Evolutionary conservation across 2,888 invertebrate genomes (phyloP).

Genomic region (Zonitis immaculata): DNA sequence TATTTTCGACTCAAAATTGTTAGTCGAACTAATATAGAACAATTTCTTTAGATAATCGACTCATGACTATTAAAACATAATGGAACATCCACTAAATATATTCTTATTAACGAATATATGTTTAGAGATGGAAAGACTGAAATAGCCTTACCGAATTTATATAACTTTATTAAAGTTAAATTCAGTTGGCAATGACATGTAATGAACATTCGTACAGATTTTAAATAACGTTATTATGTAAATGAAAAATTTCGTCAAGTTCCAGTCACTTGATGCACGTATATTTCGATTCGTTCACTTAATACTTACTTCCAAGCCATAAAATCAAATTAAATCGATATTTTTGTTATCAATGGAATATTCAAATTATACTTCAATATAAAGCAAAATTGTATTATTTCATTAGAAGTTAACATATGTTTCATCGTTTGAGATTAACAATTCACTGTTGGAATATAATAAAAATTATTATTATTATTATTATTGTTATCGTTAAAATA

Average conservation of each 20-base stretch:
- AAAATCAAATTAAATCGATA: not conserved
- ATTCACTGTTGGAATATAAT: too few species aligned
- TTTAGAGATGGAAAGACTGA: conserved; percentile 7
- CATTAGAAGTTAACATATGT: too few species aligned
- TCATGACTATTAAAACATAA: not conserved
- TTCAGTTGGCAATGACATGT: conserved; percentile 17
- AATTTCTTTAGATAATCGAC: not conserved
- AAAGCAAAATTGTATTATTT: too few species aligned
- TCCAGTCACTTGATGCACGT: not conserved
- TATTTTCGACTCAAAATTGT: too few species aligned
- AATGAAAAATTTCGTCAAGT: conserved; percentile 14
- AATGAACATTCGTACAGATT: conserved; percentile 16
- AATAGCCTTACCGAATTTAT: conserved; percentile 15
- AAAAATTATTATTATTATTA: too few species aligned
- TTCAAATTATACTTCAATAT: too few species aligned
- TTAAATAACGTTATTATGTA: conserved; percentile 20
- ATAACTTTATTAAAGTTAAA: conserved; percentile 16
- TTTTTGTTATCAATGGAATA: too few species aligned
- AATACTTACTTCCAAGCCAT: not conserved
- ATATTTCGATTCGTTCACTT: not conserved
- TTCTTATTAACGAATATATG: conserved; percentile 10
- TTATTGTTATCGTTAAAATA: too few species aligned
- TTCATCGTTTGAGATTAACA: too few species aligned
- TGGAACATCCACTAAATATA: conserved; percentile 4
- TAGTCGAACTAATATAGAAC: too few species aligned